Conservation (phyloP, 1,140 invertebrate genomes). For the Saxidomus purpurata region DNA sequence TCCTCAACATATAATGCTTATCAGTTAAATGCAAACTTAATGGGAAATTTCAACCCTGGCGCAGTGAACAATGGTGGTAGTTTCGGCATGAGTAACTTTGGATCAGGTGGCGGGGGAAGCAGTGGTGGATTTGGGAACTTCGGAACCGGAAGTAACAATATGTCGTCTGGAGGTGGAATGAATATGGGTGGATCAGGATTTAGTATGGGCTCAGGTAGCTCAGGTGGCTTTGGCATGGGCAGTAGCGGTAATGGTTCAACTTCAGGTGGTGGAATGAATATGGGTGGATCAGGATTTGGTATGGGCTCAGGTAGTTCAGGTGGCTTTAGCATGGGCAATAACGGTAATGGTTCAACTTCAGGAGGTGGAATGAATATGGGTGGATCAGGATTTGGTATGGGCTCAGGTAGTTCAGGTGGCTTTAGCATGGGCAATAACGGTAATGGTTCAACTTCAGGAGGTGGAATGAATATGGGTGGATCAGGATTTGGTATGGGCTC, state of each 20-base stretch:
- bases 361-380: not conserved
- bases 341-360: not conserved
- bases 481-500: not conserved
- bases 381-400: not conserved
- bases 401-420: not conserved
- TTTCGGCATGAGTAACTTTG: conserved; percentile 1
- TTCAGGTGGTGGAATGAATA: not conserved
- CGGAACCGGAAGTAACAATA: not conserved
- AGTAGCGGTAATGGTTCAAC: not conserved
- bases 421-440: not conserved
- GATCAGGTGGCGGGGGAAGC: not conserved
- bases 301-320: not conserved
- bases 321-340: not conserved
- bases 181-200: not conserved
- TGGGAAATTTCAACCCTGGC: conserved; percentile 43
- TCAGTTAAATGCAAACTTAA: conserved; percentile 24
- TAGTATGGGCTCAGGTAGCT: not conserved
- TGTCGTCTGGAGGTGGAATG: not conserved
- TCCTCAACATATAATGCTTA: conserved; percentile 36
- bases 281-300: not conserved
- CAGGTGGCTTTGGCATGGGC: not conserved
- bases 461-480: not conserved
- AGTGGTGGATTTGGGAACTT: conserved; percentile 15
- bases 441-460: not conserved
- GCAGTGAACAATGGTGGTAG: conserved; percentile 20